Evolutionary conservation across 2,113 vertebrate species (phyloP).

Genomic region (Picathartes gymnocephalus): DNA sequence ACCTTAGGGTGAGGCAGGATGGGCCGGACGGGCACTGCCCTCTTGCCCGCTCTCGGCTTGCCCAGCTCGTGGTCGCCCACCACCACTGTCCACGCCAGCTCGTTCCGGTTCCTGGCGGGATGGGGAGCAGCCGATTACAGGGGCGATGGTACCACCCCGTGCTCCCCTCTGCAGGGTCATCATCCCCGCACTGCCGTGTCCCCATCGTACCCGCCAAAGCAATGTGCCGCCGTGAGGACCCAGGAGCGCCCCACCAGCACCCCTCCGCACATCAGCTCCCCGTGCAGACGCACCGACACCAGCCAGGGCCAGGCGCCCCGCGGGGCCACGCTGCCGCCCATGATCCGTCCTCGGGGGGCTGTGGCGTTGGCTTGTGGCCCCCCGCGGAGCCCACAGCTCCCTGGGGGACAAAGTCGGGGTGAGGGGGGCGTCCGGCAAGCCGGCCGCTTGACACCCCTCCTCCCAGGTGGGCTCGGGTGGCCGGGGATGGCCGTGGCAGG

Average conservation of each 20-base stretch:
- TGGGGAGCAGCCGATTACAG: not conserved
- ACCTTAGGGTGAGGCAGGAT: conserved; percentile 94
- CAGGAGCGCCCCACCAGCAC: conserved; percentile 87
- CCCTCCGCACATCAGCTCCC: conserved; percentile 89
- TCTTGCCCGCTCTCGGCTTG: conserved; percentile 75
- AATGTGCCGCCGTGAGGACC: conserved; percentile 93
- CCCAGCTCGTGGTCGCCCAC: conserved; percentile 84
- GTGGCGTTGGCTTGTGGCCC: not conserved
- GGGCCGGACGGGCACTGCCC: conserved; percentile 81
- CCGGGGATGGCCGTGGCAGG: not conserved
- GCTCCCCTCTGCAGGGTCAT: not conserved
- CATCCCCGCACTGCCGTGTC: accelerated
- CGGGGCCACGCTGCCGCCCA: conserved; percentile 82
- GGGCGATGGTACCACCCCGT: not conserved
- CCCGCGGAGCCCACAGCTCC: not conserved
- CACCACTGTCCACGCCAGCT: conserved; percentile 87
- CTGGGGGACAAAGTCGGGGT: not conserved
- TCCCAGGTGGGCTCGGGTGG: not conserved
- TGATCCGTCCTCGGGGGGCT: conserved; percentile 12
- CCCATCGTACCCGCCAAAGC: conserved; percentile 84
- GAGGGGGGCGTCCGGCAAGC: not conserved
- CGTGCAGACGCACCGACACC: conserved; percentile 86
- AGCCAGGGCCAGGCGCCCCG: conserved; percentile 92
- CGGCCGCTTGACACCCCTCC: not conserved
- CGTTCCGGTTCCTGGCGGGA: conserved; percentile 76